Conservation (phyloP, 2,888 invertebrate species). For the Elgonia sp. region DNA sequence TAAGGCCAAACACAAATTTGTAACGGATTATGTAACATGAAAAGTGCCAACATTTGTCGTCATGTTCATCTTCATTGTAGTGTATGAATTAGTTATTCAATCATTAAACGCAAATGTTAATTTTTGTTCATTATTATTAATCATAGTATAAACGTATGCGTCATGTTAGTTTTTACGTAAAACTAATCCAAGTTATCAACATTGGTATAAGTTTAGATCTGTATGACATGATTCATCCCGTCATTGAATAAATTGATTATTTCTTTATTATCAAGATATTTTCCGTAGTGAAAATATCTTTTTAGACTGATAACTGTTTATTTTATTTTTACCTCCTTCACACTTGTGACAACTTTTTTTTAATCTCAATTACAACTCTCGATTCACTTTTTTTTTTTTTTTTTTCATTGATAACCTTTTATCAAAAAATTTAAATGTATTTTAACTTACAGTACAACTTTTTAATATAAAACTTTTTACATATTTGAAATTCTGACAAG, state of each 20-base stretch:
- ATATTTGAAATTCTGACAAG: no score
- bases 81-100: background rate
- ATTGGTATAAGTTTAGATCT: constrained; percentile 16
- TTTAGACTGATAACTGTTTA: constrained; percentile 10
- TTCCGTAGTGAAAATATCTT: background rate
- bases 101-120: background rate
- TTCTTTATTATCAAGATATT: constrained; percentile 20
- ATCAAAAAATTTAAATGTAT: no score
- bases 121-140: background rate
- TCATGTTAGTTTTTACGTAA: constrained; percentile 3
- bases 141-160: background rate
- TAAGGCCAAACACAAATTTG: no score
- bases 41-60: no score
- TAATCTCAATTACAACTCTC: background rate
- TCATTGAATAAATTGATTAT: constrained; percentile 39
- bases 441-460: no score
- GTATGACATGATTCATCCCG: constrained; percentile 27
- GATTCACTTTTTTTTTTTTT: no score
- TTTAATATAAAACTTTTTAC: no score
- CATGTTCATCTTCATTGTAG: no score
- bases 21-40: no score
- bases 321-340: background rate
- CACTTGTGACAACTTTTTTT: background rate
- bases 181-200: constrained; percentile 33
- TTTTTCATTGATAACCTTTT: no score